Percentiles rank a stretch among this genome's conserved stretches.
These are phyloP conservation scores for Eupithecia inturbata DNA, from an alignment of 2,888 invertebrate genomes.

Conservation along the genomic window DNA sequence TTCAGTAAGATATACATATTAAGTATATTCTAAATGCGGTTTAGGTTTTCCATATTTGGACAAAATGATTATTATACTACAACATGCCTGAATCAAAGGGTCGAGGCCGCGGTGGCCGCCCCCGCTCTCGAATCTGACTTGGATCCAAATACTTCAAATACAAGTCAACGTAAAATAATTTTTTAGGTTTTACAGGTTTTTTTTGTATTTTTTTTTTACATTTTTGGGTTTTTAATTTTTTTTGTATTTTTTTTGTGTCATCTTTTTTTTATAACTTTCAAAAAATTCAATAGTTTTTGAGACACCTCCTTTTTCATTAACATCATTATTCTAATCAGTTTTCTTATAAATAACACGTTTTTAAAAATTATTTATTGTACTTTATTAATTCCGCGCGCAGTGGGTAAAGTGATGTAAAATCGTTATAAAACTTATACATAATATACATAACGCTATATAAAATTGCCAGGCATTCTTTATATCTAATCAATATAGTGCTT, in stretches of 20 bases:
- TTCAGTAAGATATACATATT: background rate
- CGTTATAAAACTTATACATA: conserved; percentile 77
- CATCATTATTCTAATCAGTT: conserved; percentile 71
- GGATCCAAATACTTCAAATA: conserved; percentile 42
- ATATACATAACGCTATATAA: conserved; percentile 49
- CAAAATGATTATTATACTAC: conserved; percentile 6
- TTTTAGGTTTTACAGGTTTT: conserved; percentile 60
- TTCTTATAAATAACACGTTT: conserved; percentile 74
- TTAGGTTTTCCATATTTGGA: conserved; percentile 11
- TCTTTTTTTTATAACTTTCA: conserved; percentile 66
- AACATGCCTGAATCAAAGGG: conserved; percentile 11
- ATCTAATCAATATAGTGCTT: conserved; percentile 27
- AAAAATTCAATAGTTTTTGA: conserved; percentile 73
- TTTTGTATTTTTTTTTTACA: conserved; percentile 53
- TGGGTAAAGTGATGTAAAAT: conserved; percentile 71
- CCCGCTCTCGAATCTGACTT: conserved; percentile 53
- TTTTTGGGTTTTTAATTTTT: conserved; percentile 54
- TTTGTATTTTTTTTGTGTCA: conserved; percentile 57
- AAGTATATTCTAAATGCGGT: background rate
- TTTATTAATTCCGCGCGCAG: conserved; percentile 72
- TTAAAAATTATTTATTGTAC: conserved; percentile 81
- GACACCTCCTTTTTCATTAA: conserved; percentile 62
- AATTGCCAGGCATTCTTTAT: conserved; percentile 43
- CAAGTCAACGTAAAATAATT: conserved; percentile 63
- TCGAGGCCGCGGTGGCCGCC: conserved; percentile 46